Conservation (phyloP, 2,797 vertebrate species). For the Catharus ustulatus region DNA sequence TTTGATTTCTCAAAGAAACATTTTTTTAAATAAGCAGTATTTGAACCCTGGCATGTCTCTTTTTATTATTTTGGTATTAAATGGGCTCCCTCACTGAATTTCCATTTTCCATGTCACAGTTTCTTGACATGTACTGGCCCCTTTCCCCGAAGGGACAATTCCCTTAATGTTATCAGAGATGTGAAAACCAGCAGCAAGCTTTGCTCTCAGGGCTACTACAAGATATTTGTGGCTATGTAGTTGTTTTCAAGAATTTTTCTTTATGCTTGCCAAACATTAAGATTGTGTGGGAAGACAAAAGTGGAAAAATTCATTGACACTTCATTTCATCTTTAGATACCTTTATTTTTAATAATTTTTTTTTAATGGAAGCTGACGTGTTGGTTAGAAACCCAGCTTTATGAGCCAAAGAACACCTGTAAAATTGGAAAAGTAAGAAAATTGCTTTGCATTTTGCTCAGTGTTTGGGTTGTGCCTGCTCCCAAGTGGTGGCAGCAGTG, state of each 20-base stretch:
- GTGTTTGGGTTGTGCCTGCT: not conserved
- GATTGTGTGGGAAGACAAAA: not conserved
- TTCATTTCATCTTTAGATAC: not conserved
- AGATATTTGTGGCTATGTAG: not conserved
- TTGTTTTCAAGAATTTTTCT: not conserved
- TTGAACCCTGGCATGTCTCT: not conserved
- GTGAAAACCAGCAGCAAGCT: not conserved
- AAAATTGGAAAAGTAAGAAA: not conserved
- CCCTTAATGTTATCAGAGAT: not conserved
- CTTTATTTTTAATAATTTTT: not conserved
- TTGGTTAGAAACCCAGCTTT: not conserved
- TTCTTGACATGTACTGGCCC: not conserved
- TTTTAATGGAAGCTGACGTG: not conserved
- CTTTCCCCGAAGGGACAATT: not conserved
- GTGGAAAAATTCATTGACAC: not conserved
- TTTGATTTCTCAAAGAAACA: not conserved
- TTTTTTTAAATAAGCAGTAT: not conserved
- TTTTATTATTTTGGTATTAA: not conserved
- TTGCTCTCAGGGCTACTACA: rapidly evolving
- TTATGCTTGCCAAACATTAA: not conserved
- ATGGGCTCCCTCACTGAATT: not conserved
- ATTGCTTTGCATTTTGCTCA: not conserved
- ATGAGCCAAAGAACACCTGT: not conserved
- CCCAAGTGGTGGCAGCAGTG: slow-evolving; percentile 52
- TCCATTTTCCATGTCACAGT: not conserved